A percentile compares a stretch with the other conserved stretches of the same genome.
Conservation (phyloP, 1,140 invertebrate genomes). For the Caerostris extrusa region DNA sequence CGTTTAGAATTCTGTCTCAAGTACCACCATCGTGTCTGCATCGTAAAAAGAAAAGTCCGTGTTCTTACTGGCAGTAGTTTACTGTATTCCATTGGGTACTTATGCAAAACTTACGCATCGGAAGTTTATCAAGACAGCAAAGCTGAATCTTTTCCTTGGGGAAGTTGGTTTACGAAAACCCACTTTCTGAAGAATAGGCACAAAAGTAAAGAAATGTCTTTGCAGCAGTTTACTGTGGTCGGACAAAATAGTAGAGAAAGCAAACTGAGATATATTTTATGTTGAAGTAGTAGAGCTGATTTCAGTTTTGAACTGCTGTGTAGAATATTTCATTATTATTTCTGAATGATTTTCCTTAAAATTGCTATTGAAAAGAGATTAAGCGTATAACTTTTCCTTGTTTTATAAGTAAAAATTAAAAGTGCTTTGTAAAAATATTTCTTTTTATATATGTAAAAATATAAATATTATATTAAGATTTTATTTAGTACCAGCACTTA, state of each 20-base stretch:
- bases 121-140: not conserved
- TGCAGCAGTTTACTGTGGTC: not conserved
- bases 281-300: not conserved
- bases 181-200: not conserved
- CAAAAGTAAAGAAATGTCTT: not conserved
- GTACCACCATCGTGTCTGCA: not conserved
- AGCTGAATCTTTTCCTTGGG: slow-evolving; percentile 3
- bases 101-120: slow-evolving; percentile 15
- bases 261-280: not conserved
- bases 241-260: not conserved
- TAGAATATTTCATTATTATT: too few species aligned
- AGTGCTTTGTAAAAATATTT: too few species aligned
- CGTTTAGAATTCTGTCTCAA: not conserved
- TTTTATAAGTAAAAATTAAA: too few species aligned
- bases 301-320: too few species aligned
- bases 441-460: too few species aligned
- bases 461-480: too few species aligned
- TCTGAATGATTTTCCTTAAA: too few species aligned
- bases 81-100: not conserved
- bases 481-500: too few species aligned
- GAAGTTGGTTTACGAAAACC: not conserved
- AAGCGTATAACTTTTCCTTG: too few species aligned
- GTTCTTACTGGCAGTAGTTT: not conserved
- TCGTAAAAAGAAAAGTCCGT: not conserved
- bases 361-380: too few species aligned